Evolutionary conservation across 2,113 vertebrate species (phyloP).

Genomic region (Odocoileus virginianus): DNA sequence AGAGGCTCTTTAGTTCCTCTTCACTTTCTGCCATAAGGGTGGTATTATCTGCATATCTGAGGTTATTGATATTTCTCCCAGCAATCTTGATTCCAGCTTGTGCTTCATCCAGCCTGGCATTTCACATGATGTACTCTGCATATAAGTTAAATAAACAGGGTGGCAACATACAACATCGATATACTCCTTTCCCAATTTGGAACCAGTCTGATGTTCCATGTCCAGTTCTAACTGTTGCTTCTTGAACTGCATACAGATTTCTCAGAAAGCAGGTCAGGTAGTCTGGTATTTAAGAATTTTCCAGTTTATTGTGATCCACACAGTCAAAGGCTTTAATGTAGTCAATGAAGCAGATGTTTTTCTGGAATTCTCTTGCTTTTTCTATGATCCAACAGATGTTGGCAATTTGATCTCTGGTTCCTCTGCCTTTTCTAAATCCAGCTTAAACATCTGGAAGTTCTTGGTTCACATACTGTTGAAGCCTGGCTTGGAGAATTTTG

Average conservation of each 20-base stretch:
- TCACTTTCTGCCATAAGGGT: background rate
- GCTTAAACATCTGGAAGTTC: background rate
- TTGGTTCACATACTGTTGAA: background rate
- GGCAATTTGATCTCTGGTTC: background rate
- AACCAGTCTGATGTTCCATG: background rate
- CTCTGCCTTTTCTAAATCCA: background rate
- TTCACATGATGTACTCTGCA: background rate
- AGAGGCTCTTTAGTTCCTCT: background rate
- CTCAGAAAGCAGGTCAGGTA: background rate
- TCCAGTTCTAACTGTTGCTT: background rate
- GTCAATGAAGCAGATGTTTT: background rate
- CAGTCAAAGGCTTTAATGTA: background rate
- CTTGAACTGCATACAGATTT: background rate
- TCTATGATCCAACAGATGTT: background rate
- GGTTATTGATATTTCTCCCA: background rate
- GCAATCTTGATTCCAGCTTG: background rate
- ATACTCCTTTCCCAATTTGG: background rate
- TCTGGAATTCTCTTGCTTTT: background rate
- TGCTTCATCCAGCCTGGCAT: background rate
- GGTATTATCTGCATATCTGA: background rate
- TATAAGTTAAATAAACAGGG: background rate
- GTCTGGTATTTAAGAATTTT: background rate
- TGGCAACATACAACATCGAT: background rate
- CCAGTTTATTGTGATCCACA: background rate
- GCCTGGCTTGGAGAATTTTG: background rate